These are phyloP conservation scores for Cyanoderma ruficeps DNA, from an alignment of 2,113 vertebrate genomes.

Conservation along the genomic window DNA sequence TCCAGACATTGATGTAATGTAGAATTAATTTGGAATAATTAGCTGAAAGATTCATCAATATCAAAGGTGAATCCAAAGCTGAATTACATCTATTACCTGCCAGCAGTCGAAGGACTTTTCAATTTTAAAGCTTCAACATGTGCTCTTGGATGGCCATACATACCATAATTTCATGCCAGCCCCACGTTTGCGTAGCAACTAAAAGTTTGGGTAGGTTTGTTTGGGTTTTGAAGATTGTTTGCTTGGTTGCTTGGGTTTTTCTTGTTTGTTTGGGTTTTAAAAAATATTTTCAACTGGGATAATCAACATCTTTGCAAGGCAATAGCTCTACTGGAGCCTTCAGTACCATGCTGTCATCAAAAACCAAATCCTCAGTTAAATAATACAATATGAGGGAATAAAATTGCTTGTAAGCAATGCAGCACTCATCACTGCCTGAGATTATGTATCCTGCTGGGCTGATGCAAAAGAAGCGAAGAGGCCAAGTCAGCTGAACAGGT, in stretches of 20 bases:
- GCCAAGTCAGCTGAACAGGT: not conserved
- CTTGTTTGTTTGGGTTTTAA: not conserved
- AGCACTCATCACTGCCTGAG: not conserved
- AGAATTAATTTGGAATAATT: not conserved
- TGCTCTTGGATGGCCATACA: not conserved
- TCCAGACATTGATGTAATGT: not conserved
- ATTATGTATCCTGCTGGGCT: not conserved
- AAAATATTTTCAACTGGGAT: not conserved
- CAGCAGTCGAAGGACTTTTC: not conserved
- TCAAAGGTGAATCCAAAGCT: not conserved
- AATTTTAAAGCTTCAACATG: not conserved
- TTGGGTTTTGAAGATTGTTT: not conserved
- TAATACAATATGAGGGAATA: not conserved
- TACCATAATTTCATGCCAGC: not conserved
- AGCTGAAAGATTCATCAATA: not conserved
- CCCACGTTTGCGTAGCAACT: not conserved
- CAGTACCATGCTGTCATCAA: not conserved
- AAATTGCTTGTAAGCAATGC: not conserved
- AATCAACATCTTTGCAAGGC: not conserved
- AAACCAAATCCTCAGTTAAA: not conserved
- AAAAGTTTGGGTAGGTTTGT: not conserved
- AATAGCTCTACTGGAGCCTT: not conserved
- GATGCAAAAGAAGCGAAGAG: not conserved
- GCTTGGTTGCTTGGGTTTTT: not conserved
- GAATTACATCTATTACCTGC: not conserved